These are phyloP conservation scores for Maniola hyperantus DNA, from an alignment of 2,888 invertebrate species.

Conservation along the genomic window DNA sequence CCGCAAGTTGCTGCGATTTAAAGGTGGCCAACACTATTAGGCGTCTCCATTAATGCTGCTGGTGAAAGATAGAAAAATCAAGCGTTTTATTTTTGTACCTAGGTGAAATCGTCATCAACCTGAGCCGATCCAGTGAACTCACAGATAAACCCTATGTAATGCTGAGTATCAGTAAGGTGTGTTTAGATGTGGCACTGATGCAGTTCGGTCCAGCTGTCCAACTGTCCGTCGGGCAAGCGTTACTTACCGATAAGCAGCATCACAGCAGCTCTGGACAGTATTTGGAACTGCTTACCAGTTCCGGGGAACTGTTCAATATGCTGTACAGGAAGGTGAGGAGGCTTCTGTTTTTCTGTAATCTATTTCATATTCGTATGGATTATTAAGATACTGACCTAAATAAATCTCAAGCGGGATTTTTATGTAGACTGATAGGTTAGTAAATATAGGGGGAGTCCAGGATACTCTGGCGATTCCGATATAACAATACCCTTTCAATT, in stretches of 20 bases:
- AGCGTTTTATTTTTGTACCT: not conserved
- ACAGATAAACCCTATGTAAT: slow-evolving; percentile 89
- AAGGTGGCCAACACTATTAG: no score
- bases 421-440: no score
- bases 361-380: no score
- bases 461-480: no score
- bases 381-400: no score
- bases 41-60: no score
- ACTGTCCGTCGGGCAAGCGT: slow-evolving; percentile 65
- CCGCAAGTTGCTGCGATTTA: no score
- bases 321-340: slow-evolving; percentile 87
- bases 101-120: slow-evolving; percentile 85
- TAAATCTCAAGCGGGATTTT: no score
- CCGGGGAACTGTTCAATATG: slow-evolving; percentile 86
- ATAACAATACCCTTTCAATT: no score
- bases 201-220: slow-evolving; percentile 90
- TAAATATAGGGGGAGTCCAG: no score
- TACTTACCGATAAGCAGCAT: slow-evolving; percentile 89
- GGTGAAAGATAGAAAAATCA: no score
- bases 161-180: slow-evolving; percentile 86
- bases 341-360: not conserved
- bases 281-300: slow-evolving; percentile 87
- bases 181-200: slow-evolving; percentile 89
- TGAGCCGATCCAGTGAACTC: slow-evolving; percentile 85
- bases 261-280: slow-evolving; percentile 89